Evolutionary conservation across 2,113 vertebrate genomes (phyloP).

Genomic region (Microtus oregoni): DNA sequence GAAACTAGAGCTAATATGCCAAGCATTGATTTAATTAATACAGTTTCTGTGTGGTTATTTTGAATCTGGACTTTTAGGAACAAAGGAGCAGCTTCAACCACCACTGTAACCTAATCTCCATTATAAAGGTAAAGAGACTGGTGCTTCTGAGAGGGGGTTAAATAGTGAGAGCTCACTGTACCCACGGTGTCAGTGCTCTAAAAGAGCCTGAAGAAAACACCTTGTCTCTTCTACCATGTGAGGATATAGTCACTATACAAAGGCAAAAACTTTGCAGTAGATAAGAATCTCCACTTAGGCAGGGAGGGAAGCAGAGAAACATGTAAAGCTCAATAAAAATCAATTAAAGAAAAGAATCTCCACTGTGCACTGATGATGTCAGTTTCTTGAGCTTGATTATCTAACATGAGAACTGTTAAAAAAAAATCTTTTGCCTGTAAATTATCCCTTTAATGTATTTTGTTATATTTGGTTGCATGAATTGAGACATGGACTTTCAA

Average conservation of each 20-base stretch:
- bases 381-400: neutral
- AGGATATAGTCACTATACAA: neutral
- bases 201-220: neutral
- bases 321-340: too few relatives aligned
- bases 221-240: neutral
- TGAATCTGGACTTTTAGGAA: too few relatives aligned
- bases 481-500: neutral
- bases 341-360: too few relatives aligned
- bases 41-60: too few relatives aligned
- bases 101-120: neutral
- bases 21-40: too few relatives aligned
- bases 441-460: neutral
- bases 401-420: neutral
- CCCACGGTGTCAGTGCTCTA: neutral
- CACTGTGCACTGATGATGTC: neutral
- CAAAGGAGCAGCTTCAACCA: too few relatives aligned
- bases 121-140: neutral
- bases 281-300: neutral
- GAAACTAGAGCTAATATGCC: too few relatives aligned
- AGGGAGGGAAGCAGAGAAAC: too few relatives aligned
- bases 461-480: neutral
- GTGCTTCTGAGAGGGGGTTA: neutral
- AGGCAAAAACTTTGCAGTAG: neutral
- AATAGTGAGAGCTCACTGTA: too few relatives aligned
- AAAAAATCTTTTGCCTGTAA: neutral